Conservation (phyloP, 2,888 invertebrate genomes). For the Deilephila elpenor region DNA sequence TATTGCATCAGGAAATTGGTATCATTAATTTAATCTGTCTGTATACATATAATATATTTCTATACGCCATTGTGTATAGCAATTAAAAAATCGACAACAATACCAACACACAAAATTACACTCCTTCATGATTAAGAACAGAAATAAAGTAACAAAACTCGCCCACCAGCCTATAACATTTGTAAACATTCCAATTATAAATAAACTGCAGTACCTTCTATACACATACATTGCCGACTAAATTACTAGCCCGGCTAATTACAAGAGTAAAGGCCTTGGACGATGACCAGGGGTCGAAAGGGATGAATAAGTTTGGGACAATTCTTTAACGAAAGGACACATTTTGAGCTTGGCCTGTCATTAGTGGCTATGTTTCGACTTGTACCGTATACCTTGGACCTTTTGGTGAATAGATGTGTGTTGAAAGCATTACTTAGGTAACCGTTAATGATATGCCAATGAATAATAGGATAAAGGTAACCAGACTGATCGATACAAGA, state of each 20-base stretch:
- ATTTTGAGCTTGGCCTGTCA: constrained; percentile 63
- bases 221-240: constrained; percentile 35
- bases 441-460: constrained; percentile 19
- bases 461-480: no score
- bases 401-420: constrained; percentile 62
- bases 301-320: constrained; percentile 72
- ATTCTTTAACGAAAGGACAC: constrained; percentile 67
- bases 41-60: neutral
- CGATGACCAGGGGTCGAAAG: constrained; percentile 59
- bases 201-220: neutral
- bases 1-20: constrained; percentile 42
- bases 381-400: constrained; percentile 56
- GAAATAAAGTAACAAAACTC: neutral
- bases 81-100: no score
- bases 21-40: neutral
- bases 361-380: constrained; percentile 68
- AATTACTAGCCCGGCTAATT: constrained; percentile 69
- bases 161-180: neutral
- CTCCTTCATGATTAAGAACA: neutral
- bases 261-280: constrained; percentile 67
- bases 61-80: no score
- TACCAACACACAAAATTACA: no score
- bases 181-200: neutral
- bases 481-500: no score
- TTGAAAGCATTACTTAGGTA: constrained; percentile 65